Evolutionary conservation across 2,888 invertebrate genomes (phyloP), one percentile per base, ranked within the genome.

Genomic region (Megalurothrips usitatus): DNA sequence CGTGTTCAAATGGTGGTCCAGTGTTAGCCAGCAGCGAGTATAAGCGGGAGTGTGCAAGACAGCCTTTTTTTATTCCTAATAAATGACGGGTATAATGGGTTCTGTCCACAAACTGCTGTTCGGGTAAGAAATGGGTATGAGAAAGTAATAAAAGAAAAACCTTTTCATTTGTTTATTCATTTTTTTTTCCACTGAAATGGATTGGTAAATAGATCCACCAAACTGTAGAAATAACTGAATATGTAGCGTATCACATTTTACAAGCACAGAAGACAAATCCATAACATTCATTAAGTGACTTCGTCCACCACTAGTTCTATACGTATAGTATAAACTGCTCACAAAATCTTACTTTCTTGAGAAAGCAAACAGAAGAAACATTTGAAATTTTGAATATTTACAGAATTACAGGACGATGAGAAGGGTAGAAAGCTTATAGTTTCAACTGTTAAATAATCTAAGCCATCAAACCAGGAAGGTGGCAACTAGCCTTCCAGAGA

Each of bases 181-280:
- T 75, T 75, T 75, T 26, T 75, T 75, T 75, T 75, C 23, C 68
- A 75, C 12, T 12, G 26, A 75, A 75, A 75, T 75, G 68, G 26
- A 26, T 23, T 23, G 68, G 68, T 26, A 75, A 75, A 75, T 75
- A 75, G 68, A 75, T 75, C 68, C 68, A 75, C 26, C 26, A 12
- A 75, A 26, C 11, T 26, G 26, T 75, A 75, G 23, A 75, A 75
- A 26, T 75, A 75, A 75, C 68, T 23, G 23, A 23, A 75, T 58
- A 58, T 58, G 58, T 75, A 11, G 68, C 68, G 23, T 75, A 75
- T 75, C 68, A 75, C 68, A 75, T 75, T 75, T 75, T 75, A 23
- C 68, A 75, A 75, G 68, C 68, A 75, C 68, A 75, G 23, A 75
- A 75, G 68, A 75, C 26, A 75, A 75, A 75, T 75, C n/a, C 68